Conservation (phyloP, 2,888 invertebrate species). For the Lepidonotus clava region DNA sequence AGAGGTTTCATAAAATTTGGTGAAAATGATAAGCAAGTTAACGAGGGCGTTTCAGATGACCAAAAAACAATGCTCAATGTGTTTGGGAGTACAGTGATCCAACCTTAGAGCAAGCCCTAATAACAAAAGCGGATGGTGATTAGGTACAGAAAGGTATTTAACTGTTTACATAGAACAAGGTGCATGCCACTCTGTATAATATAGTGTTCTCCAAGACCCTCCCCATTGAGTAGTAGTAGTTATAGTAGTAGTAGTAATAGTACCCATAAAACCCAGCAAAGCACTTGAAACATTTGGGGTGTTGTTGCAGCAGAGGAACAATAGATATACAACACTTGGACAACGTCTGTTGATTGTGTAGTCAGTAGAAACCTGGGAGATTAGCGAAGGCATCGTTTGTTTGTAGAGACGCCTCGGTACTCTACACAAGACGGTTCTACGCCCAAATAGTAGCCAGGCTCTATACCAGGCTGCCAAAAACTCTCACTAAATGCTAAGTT, state of each 20-base stretch:
- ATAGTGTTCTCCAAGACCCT: not conserved
- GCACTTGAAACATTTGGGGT: conserved; percentile 50
- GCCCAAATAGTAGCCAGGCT: conserved; percentile 1
- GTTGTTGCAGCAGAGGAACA: conserved; percentile 31
- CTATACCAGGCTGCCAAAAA: conserved; percentile 12
- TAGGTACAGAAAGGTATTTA: not conserved
- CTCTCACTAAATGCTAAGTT: conserved; percentile 45
- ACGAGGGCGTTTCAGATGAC: not conserved
- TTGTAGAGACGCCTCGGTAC: not conserved
- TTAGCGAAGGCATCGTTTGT: conserved; percentile 23
- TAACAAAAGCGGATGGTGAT: not conserved
- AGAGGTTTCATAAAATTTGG: conserved; percentile 23
- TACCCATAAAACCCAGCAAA: conserved; percentile 48
- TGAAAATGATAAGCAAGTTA: conserved; percentile 43
- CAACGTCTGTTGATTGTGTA: conserved; percentile 50
- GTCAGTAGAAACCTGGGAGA: conserved; percentile 18
- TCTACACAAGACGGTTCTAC: not conserved
- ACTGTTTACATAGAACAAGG: conserved; percentile 13
- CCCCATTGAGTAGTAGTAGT: conserved; percentile 6
- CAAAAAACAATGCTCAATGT: not conserved
- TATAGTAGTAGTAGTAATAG: conserved; percentile 15
- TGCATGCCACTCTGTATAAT: not conserved
- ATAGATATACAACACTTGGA: conserved; percentile 45
- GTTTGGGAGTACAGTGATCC: not conserved
- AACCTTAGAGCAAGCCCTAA: not conserved